Evolutionary conservation across 2,888 invertebrate genomes (phyloP), one percentile per base, ranked within the genome.

Genomic region (Scelioninae gen. 1): DNA sequence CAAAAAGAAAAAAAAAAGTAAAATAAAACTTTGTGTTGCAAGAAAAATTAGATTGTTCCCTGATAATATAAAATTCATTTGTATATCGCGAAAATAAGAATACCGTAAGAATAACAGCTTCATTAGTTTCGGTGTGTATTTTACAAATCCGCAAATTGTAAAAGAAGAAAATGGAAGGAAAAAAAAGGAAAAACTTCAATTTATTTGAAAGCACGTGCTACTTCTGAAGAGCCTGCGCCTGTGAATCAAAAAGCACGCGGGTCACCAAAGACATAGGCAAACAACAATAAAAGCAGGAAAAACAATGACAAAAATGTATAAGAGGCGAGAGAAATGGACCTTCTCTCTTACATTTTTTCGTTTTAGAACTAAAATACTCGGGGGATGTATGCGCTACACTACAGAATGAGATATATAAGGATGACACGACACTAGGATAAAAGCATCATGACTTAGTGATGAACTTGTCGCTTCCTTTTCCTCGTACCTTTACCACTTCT

Each of bases 361-460:
- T 47, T 53, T 49, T 65, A 58, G 65, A 65, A 75, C 76, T 81
- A 76, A 81, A 71, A 81, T 82, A 76, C 76, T 72, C 65, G 43
- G 49, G 72, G 65, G 71, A 68, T 72, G 77, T 82, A 72, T 77
- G 77, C 62, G 55, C 51, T 23, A 76, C 62, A 56, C 43, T 49
- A 23, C 63, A 84, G 82, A 66, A 65, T 43, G 81, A 74, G 86
- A 87, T 85, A 88, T 85, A 86, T 86, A 87, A 85, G 87, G 87
- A 85, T 87, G 88, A 86, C 87, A 85, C 83, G 77, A 84, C 55
- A 77, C 77, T 68, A 75, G 88, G 91, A 91, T 91, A 91, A 91
- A 91, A 91, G 91, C 91, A 89, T 91, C 91, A 87, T 91, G 91
- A 91, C 87, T 91, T 89, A 91, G 89, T 89, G 89, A 91, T 91